Conservation (phyloP, 2,797 vertebrate genomes). For the Pampus argenteus region DNA sequence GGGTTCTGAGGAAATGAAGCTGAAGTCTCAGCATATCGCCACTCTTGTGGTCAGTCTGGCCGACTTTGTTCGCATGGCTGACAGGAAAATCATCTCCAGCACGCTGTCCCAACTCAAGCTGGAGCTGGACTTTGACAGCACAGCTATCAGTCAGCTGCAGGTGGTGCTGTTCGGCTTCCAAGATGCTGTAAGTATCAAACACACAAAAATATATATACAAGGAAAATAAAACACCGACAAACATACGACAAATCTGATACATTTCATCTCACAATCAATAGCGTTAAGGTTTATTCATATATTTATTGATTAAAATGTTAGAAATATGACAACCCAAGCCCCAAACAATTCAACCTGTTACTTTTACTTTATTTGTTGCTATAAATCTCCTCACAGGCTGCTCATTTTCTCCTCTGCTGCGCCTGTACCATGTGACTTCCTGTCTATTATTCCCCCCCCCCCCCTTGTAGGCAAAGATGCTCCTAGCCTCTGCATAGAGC, state of each 20-base stretch:
- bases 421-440: slow-evolving; percentile 23
- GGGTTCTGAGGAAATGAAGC: slow-evolving; percentile 92
- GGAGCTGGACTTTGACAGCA: slow-evolving; percentile 97
- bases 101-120: slow-evolving; percentile 96
- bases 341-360: background rate
- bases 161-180: slow-evolving; percentile 97
- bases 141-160: slow-evolving; percentile 96
- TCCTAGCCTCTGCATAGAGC: slow-evolving; percentile 25
- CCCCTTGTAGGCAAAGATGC: slow-evolving; percentile 17
- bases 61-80: slow-evolving; percentile 95
- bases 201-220: too few species aligned
- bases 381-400: background rate
- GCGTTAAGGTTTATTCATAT: background rate
- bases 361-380: background rate
- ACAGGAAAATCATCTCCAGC: slow-evolving; percentile 95
- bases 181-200: slow-evolving; percentile 91
- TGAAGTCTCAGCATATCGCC: slow-evolving; percentile 93
- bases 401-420: slow-evolving; percentile 9
- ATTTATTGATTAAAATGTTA: slow-evolving; percentile 12
- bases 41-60: slow-evolving; percentile 91
- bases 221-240: background rate
- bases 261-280: background rate
- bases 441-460: slow-evolving; percentile 9
- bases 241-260: background rate
- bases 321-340: background rate